Conservation (phyloP, 2,113 vertebrate genomes). For the Melanostigma gelatinosum region DNA sequence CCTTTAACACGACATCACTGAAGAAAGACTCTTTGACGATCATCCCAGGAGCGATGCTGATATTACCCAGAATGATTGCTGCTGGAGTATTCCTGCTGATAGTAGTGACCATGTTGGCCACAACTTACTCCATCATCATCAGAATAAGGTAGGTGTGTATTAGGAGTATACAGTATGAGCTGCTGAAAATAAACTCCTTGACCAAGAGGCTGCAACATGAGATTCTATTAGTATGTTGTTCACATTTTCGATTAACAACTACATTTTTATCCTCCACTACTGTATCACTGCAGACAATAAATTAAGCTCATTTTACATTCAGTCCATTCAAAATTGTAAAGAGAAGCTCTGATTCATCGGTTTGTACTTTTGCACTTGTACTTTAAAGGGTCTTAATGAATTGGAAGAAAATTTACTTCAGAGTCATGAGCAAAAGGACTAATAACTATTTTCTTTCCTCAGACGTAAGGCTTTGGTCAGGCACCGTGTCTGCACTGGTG, state of each 20-base stretch:
- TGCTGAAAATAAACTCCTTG: background rate
- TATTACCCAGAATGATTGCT: background rate
- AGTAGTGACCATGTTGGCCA: background rate
- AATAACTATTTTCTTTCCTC: background rate
- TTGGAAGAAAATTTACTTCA: background rate
- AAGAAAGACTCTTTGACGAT: background rate
- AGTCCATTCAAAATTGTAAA: background rate
- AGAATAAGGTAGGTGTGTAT: conserved; percentile 7
- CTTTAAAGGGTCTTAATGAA: background rate
- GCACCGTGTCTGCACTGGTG: background rate
- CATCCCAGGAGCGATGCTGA: background rate
- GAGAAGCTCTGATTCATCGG: background rate
- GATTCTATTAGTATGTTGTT: background rate
- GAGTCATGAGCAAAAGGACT: background rate
- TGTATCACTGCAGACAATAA: background rate
- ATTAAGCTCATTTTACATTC: background rate
- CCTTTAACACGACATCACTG: background rate
- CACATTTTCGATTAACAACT: background rate
- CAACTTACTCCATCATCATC: background rate
- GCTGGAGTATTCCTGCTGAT: background rate
- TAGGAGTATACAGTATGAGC: background rate
- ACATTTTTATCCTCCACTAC: background rate
- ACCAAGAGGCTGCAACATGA: background rate
- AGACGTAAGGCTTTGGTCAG: background rate
- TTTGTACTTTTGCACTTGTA: background rate